Evolutionary conservation across 2,888 invertebrate species (phyloP).

Genomic region (Cheilosia impressa): DNA sequence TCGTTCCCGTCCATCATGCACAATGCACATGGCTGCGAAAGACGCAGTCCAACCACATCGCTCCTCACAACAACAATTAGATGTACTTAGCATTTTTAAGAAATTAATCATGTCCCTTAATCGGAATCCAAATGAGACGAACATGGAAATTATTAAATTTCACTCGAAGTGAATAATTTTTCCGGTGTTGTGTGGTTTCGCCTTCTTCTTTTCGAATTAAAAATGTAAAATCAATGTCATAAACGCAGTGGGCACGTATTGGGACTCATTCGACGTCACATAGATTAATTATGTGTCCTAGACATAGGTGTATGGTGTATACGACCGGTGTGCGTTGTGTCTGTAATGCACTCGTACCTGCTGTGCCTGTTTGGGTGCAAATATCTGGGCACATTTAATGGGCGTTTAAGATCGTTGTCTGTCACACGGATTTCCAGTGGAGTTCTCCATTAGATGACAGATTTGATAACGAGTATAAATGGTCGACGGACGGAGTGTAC

Average conservation of each 20-base stretch:
- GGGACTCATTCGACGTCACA: constrained; percentile 69
- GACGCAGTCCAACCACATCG: constrained; percentile 51
- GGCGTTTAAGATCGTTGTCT: constrained; percentile 73
- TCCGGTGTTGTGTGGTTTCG: constrained; percentile 57
- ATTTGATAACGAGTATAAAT: constrained; percentile 67
- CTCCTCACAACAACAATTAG: constrained; percentile 71
- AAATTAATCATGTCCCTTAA: constrained; percentile 72
- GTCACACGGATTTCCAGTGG: constrained; percentile 67
- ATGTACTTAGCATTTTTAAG: constrained; percentile 73
- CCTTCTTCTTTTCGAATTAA: constrained; percentile 61
- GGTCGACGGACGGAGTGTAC: constrained; percentile 40
- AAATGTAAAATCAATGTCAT: constrained; percentile 72
- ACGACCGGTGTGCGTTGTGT: not conserved
- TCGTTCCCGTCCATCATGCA: constrained; percentile 68
- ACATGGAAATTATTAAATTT: constrained; percentile 72
- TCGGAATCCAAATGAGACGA: constrained; percentile 73
- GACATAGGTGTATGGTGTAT: constrained; percentile 66
- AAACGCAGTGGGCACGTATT: constrained; percentile 70
- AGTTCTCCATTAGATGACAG: constrained; percentile 71
- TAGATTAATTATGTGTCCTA: constrained; percentile 69
- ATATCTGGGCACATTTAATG: constrained; percentile 75
- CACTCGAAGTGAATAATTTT: constrained; percentile 73
- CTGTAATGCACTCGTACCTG: constrained; percentile 25
- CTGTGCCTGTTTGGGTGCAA: constrained; percentile 62
- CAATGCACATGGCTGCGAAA: constrained; percentile 32